Evolutionary conservation across 2,888 invertebrate genomes (phyloP).

Genomic region (Hermaeophaga mercurialis): DNA sequence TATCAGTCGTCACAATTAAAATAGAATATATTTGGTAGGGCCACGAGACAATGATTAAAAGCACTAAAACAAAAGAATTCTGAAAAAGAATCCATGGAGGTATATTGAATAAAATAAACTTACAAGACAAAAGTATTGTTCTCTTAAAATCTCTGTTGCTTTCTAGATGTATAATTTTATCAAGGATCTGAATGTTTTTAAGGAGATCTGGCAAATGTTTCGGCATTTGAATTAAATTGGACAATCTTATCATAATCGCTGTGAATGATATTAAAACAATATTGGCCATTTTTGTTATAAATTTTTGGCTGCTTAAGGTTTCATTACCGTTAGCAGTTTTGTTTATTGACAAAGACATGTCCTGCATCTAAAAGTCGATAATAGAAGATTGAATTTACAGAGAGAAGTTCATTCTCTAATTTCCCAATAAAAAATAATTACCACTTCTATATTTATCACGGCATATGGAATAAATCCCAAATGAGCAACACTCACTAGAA

Average conservation of each 20-base stretch:
- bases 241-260: conserved; percentile 26
- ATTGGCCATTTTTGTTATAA: conserved; percentile 37
- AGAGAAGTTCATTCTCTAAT: too few relatives aligned
- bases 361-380: conserved; percentile 18
- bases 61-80: conserved; percentile 17
- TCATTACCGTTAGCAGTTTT: neutral
- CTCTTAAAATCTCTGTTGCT: conserved; percentile 23
- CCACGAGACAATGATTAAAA: conserved; percentile 31
- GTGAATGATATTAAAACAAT: conserved; percentile 31
- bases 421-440: conserved; percentile 1
- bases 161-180: conserved; percentile 6
- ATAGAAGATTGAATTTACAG: too few relatives aligned
- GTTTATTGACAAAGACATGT: conserved; percentile 12
- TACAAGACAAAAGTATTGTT: conserved; percentile 29
- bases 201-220: conserved; percentile 24
- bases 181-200: conserved; percentile 21
- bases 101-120: neutral
- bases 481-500: conserved; percentile 26
- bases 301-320: conserved; percentile 29
- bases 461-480: conserved; percentile 33
- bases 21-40: conserved; percentile 38
- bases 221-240: conserved; percentile 25
- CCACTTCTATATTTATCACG: conserved; percentile 31
- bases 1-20: conserved; percentile 29
- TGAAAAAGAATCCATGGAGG: neutral